A percentile compares a stretch with the other conserved stretches of the same genome.
Evolutionary conservation across 2,797 vertebrate genomes (phyloP).

Genomic region (Sebastiscus albofasciatus): DNA sequence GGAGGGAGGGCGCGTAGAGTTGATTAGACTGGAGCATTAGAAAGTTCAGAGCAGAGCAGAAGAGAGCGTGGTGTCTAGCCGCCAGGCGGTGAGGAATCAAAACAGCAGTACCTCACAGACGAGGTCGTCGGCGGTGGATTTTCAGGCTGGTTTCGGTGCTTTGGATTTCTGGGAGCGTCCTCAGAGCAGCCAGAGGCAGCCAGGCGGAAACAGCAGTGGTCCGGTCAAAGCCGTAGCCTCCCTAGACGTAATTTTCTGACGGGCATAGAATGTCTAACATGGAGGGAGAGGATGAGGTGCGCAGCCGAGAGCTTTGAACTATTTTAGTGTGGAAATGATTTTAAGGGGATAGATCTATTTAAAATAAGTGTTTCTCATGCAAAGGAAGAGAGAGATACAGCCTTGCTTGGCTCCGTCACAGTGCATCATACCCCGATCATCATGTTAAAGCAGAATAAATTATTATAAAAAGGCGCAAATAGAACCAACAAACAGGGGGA

Average conservation of each 20-base stretch:
- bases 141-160: constrained; percentile 72
- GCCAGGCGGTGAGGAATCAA: constrained; percentile 65
- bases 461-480: background rate
- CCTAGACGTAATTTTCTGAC: constrained; percentile 66
- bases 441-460: background rate
- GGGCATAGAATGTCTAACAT: constrained; percentile 68
- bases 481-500: background rate
- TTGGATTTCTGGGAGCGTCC: constrained; percentile 73
- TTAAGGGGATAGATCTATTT: constrained; percentile 33
- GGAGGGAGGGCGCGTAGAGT: constrained; percentile 52
- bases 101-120: constrained; percentile 62
- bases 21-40: constrained; percentile 76
- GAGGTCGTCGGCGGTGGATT: constrained; percentile 69
- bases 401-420: background rate
- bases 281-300: constrained; percentile 48
- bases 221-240: constrained; percentile 69
- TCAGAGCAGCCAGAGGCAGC: constrained; percentile 71
- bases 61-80: constrained; percentile 60
- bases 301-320: constrained; percentile 52
- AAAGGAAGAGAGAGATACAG: background rate
- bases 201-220: constrained; percentile 75
- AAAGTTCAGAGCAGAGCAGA: constrained; percentile 66
- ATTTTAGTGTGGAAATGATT: constrained; percentile 42
- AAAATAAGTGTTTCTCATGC: constrained; percentile 10
- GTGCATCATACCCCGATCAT: background rate